phyloP scores from a whole-genome alignment of 2,888 invertebrate species.

The Acleris emargana region DNA sequence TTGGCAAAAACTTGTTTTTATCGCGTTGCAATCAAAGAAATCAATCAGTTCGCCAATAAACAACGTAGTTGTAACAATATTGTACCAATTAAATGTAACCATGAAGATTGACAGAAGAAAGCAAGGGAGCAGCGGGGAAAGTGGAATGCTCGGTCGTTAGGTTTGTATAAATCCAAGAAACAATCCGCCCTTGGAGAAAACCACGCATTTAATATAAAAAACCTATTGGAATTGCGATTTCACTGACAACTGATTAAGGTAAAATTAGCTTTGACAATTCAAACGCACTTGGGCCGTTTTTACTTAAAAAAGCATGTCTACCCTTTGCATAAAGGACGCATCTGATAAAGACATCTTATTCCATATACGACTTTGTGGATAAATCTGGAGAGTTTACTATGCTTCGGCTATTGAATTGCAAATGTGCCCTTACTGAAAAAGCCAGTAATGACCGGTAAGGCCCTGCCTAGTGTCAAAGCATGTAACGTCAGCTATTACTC shows the following conservation, averaged over 20 bases:
- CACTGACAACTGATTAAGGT: no score
- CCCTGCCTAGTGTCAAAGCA: slow-evolving; percentile 50
- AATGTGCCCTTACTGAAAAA: no score
- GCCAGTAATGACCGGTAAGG: slow-evolving; percentile 42
- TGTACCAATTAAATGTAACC: slow-evolving; percentile 66
- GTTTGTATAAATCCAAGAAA: slow-evolving; percentile 54
- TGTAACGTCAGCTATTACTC: slow-evolving; percentile 37
- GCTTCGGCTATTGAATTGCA: no score
- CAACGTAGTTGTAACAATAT: slow-evolving; percentile 50
- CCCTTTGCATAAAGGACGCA: no score
- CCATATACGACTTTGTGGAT: no score
- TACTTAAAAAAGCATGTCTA: no score
- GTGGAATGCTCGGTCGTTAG: slow-evolving; percentile 57
- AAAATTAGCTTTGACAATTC: no score
- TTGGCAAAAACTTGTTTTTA: slow-evolving; percentile 17
- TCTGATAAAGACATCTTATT: no score
- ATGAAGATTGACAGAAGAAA: slow-evolving; percentile 71
- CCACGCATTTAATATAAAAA: no score
- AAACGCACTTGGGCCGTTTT: no score
- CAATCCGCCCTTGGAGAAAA: slow-evolving; percentile 40
- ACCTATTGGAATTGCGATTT: no score
- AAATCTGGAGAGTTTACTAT: no score
- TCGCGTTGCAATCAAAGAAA: slow-evolving; percentile 26
- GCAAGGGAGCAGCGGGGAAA: slow-evolving; percentile 64
- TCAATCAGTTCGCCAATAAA: slow-evolving; percentile 38